These are phyloP conservation scores for Brenthis daphne DNA, from an alignment of 2,888 invertebrate genomes.

Conservation along the genomic window DNA sequence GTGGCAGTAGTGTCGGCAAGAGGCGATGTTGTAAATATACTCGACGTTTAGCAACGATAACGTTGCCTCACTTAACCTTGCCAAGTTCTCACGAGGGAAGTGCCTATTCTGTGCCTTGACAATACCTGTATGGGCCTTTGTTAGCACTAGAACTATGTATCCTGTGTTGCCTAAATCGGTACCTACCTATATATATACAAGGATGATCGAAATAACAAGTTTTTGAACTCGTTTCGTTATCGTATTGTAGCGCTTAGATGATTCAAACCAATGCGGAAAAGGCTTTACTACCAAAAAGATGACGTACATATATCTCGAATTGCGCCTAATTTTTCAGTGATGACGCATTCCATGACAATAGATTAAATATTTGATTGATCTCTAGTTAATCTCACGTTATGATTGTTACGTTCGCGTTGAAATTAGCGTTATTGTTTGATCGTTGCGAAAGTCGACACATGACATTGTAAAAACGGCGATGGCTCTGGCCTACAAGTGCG, in stretches of 20 bases:
- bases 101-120: slow-evolving; percentile 81
- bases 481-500: slow-evolving; percentile 78
- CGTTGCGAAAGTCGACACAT: slow-evolving; percentile 75
- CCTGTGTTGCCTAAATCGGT: slow-evolving; percentile 69
- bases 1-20: slow-evolving; percentile 71
- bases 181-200: slow-evolving; percentile 38
- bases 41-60: slow-evolving; percentile 80
- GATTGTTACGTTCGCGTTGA: slow-evolving; percentile 29
- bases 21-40: slow-evolving; percentile 78
- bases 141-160: slow-evolving; percentile 66
- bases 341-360: slow-evolving; percentile 11
- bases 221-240: slow-evolving; percentile 44
- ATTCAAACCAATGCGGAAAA: slow-evolving; percentile 34
- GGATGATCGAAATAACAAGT: slow-evolving; percentile 52
- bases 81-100: slow-evolving; percentile 81
- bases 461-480: slow-evolving; percentile 78
- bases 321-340: slow-evolving; percentile 10
- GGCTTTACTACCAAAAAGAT: slow-evolving; percentile 28
- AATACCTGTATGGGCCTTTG: slow-evolving; percentile 79
- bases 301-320: slow-evolving; percentile 11
- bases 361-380: slow-evolving; percentile 16
- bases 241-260: slow-evolving; percentile 36
- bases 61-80: slow-evolving; percentile 81
- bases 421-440: slow-evolving; percentile 60
- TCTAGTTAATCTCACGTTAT: slow-evolving; percentile 28